phyloP scores from a whole-genome alignment of 2,797 vertebrate genomes.

The Furcifer pardalis region DNA sequence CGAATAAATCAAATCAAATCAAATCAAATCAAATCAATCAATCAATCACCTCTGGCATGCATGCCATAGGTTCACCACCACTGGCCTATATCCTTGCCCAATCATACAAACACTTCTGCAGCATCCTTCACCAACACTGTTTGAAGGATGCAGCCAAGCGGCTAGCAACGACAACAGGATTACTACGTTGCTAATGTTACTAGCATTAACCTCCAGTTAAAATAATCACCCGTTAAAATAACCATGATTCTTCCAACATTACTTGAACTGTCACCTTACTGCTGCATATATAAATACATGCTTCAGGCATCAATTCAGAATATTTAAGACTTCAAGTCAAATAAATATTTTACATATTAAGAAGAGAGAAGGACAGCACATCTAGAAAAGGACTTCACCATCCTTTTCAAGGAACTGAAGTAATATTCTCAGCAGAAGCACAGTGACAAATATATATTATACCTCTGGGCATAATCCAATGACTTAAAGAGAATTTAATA shows the following conservation, averaged over 20 bases:
- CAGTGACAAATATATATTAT: constrained; percentile 17
- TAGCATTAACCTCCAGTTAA: neutral
- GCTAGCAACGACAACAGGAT: neutral
- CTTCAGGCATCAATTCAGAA: constrained; percentile 11
- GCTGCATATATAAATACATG: neutral
- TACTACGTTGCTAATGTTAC: neutral
- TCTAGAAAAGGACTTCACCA: neutral
- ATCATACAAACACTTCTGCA: neutral
- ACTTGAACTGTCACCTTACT: neutral
- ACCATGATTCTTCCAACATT: neutral
- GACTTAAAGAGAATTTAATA: constrained; percentile 22
- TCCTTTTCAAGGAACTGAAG: constrained; percentile 5
- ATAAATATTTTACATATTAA: constrained; percentile 5
- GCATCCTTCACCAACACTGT: neutral
- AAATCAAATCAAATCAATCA: no score
- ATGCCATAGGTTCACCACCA: no score
- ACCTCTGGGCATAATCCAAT: constrained; percentile 19
- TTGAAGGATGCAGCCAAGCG: neutral
- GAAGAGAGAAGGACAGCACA: neutral
- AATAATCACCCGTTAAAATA: neutral
- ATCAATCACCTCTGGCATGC: no score
- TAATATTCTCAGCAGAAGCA: neutral
- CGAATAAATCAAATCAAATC: no score
- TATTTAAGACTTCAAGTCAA: neutral
- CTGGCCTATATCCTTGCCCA: neutral